Evolutionary conservation across 2,113 vertebrate genomes (phyloP).

Genomic region (Orthonyx spaldingii): DNA sequence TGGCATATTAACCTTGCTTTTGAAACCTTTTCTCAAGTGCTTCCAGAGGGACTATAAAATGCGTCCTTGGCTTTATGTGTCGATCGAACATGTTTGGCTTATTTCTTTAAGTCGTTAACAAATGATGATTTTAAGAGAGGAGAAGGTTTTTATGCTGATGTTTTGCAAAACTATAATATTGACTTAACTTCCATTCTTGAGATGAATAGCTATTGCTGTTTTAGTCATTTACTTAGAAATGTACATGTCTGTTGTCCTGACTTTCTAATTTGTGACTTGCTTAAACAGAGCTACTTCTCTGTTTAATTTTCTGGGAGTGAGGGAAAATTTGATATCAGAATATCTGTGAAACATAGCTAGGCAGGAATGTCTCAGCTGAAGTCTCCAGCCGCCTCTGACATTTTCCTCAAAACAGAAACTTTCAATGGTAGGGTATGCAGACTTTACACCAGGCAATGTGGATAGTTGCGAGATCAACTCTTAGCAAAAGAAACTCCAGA

Average conservation of each 20-base stretch:
- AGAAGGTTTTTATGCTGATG: not conserved
- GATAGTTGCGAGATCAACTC: not conserved
- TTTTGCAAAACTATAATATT: not conserved
- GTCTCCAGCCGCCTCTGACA: not conserved
- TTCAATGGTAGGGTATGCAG: not conserved
- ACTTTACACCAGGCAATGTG: not conserved
- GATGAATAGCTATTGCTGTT: not conserved
- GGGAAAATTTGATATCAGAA: rapidly evolving
- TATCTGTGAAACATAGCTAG: not conserved
- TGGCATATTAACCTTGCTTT: slow-evolving; percentile 18
- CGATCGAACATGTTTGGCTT: not conserved
- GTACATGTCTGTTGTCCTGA: not conserved
- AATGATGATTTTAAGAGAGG: not conserved
- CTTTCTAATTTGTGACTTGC: not conserved
- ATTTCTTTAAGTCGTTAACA: not conserved
- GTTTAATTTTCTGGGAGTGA: not conserved
- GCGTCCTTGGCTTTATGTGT: not conserved
- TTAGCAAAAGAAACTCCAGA: not conserved
- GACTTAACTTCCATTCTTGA: not conserved
- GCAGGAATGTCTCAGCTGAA: not conserved
- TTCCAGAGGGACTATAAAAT: slow-evolving; percentile 2
- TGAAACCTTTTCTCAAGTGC: slow-evolving; percentile 12
- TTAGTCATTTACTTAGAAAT: not conserved
- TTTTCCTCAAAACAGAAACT: not conserved
- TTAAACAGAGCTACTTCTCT: not conserved